Conservation (phyloP, 1,140 invertebrate species). For the Drosophila bocqueti region DNA sequence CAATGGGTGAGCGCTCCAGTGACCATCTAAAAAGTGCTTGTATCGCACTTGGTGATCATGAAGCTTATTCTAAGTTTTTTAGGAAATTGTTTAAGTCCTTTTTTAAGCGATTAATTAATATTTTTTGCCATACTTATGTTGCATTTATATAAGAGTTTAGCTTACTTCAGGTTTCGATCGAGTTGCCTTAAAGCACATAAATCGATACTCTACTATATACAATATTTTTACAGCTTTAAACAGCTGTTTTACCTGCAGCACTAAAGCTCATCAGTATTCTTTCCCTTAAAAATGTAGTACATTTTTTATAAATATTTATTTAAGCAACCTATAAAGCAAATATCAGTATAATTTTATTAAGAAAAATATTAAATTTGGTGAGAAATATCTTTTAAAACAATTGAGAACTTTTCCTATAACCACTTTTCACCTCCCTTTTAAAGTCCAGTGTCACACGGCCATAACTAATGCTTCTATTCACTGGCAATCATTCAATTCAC, state of each 20-base stretch:
- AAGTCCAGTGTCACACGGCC: conserved; percentile 4
- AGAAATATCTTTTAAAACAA: neutral
- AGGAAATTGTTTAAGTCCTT: too few species aligned
- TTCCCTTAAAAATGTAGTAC: too few species aligned
- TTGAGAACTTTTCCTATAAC: neutral
- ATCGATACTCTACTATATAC: too few species aligned
- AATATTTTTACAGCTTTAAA: too few species aligned
- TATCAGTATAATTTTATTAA: neutral
- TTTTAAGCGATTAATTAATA: too few species aligned
- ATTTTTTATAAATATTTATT: too few species aligned
- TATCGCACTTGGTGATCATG: conserved; percentile 4
- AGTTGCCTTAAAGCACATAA: too few species aligned
- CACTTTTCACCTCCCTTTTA: neutral
- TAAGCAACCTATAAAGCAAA: neutral
- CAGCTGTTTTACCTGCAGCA: too few species aligned
- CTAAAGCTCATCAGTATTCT: too few species aligned
- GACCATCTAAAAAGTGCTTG: neutral
- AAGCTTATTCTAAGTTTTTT: neutral
- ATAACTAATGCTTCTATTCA: conserved; percentile 2
- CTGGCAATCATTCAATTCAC: conserved; percentile 48
- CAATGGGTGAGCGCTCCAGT: conserved; percentile 15
- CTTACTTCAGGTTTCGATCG: too few species aligned
- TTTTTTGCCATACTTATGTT: too few species aligned
- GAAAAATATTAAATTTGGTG: neutral
- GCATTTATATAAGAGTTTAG: neutral